These are phyloP conservation scores for Macquaria ambigua DNA, from an alignment of 2,113 vertebrate genomes.

Conservation along the genomic window DNA sequence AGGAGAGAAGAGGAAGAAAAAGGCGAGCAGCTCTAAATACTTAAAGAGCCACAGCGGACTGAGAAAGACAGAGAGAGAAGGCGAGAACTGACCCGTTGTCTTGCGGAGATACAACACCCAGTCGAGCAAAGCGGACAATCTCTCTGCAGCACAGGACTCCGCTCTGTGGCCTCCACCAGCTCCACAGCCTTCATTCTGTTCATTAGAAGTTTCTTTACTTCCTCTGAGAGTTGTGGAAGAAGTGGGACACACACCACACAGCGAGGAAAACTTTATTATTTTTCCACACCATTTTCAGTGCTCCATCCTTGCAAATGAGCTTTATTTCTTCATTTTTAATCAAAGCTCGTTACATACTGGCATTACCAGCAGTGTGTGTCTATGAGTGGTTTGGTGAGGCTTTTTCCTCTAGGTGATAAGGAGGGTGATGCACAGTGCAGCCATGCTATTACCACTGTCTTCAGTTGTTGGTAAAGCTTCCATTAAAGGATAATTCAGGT, in stretches of 20 bases:
- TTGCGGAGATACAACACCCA: slow-evolving; percentile 57
- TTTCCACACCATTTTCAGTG: background rate
- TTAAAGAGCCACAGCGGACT: slow-evolving; percentile 48
- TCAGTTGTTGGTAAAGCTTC: background rate
- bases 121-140: slow-evolving; percentile 60
- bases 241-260: background rate
- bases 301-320: slow-evolving; percentile 15
- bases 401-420: slow-evolving; percentile 19
- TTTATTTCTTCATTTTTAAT: slow-evolving; percentile 27
- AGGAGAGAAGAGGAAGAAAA: slow-evolving; percentile 35
- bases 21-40: slow-evolving; percentile 56
- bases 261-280: slow-evolving; percentile 8
- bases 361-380: slow-evolving; percentile 4
- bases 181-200: slow-evolving; percentile 31
- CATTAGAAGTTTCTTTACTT: slow-evolving; percentile 47
- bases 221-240: slow-evolving; percentile 36
- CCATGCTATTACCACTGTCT: background rate
- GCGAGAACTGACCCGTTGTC: slow-evolving; percentile 57
- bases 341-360: slow-evolving; percentile 21
- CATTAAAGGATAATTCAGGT: background rate
- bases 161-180: slow-evolving; percentile 28
- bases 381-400: background rate
- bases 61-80: slow-evolving; percentile 35
- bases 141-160: slow-evolving; percentile 31
- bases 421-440: background rate